Conservation (phyloP, 2,888 invertebrate genomes). For the Acrocera orbiculus region DNA sequence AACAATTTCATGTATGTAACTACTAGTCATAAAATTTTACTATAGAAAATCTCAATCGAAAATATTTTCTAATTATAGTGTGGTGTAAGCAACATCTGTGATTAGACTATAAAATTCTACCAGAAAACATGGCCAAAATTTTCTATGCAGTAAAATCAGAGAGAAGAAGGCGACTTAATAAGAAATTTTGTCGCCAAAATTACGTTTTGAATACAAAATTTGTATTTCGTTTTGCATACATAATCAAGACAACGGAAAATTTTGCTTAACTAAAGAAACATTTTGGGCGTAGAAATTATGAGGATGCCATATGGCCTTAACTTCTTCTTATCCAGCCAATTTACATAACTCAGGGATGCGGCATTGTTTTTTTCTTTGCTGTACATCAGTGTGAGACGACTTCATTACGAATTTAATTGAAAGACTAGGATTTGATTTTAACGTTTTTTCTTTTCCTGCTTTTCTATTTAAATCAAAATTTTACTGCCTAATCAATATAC, state of each 20-base stretch:
- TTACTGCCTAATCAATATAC: too few relatives aligned
- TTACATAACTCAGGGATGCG: conserved; percentile 5
- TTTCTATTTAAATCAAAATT: too few relatives aligned
- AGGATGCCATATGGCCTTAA: conserved; percentile 8
- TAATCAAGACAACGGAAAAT: conserved; percentile 5
- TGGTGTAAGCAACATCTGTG: too few relatives aligned
- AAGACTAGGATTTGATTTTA: too few relatives aligned
- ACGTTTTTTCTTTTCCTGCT: too few relatives aligned
- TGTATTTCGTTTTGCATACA: conserved; percentile 7
- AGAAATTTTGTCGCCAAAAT: conserved; percentile 4
- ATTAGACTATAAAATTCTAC: too few relatives aligned
- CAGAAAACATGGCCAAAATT: conserved; percentile 3
- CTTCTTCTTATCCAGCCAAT: conserved; percentile 4
- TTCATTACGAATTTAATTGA: too few relatives aligned
- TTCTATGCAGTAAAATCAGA: not conserved
- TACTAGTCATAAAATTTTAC: not conserved
- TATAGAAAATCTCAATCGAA: too few relatives aligned
- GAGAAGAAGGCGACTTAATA: conserved; percentile 2
- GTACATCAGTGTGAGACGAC: too few relatives aligned
- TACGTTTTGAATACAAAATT: conserved; percentile 7
- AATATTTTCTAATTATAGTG: too few relatives aligned
- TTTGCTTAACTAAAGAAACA: not conserved
- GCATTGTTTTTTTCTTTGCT: too few relatives aligned
- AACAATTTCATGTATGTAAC: not conserved
- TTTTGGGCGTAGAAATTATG: conserved; percentile 3